Percentiles rank a stretch among this genome's conserved stretches.
Conservation (phyloP, 2,797 vertebrate species). For the Meda fulgida region DNA sequence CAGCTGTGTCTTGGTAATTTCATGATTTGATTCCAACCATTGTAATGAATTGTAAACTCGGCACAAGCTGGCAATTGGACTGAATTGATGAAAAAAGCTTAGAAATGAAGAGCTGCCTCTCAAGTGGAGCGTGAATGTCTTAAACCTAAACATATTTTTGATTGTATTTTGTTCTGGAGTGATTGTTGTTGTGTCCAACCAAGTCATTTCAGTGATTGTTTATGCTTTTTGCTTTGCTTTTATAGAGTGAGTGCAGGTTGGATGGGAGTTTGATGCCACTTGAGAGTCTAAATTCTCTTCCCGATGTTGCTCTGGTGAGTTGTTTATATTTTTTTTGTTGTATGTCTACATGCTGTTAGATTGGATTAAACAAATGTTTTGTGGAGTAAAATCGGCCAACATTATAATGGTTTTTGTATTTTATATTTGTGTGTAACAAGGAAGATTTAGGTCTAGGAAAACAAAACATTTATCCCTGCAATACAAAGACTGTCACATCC, state of each 20-base stretch:
- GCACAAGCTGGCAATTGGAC: conserved; percentile 59
- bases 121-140: conserved; percentile 10
- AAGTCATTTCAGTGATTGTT: conserved; percentile 20
- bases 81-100: conserved; percentile 59
- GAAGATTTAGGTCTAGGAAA: neutral
- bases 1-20: conserved; percentile 53
- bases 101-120: conserved; percentile 36
- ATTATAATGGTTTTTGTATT: neutral
- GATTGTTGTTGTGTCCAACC: neutral
- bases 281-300: conserved; percentile 74
- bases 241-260: conserved; percentile 80
- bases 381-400: neutral
- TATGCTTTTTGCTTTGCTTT: conserved; percentile 43
- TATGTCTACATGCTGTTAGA: neutral
- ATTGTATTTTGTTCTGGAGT: conserved; percentile 13
- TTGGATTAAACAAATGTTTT: neutral
- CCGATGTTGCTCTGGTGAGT: conserved; percentile 86
- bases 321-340: neutral
- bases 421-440: neutral
- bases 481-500: neutral
- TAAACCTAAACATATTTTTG: conserved; percentile 8
- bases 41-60: conserved; percentile 44
- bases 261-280: conserved; percentile 75
- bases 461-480: neutral
- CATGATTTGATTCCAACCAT: conserved; percentile 50